phyloP scores from a whole-genome alignment of 2,888 invertebrate species.

The Nomada fucata region DNA sequence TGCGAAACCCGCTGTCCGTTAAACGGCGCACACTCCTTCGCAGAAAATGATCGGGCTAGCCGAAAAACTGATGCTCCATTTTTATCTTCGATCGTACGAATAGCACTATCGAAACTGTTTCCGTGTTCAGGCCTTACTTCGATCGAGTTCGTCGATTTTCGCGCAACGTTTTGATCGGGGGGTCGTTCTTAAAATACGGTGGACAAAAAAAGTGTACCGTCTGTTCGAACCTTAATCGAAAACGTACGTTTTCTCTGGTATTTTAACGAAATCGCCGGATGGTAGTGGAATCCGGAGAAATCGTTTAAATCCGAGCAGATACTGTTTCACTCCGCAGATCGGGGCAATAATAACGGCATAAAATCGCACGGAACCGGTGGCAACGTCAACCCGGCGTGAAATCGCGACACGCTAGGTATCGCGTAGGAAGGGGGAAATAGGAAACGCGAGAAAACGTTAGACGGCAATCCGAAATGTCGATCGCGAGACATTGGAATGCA shows the following conservation, averaged over 20 bases:
- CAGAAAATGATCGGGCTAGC: conserved; percentile 2
- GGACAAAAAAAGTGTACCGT: no score
- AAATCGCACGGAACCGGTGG: conserved; percentile 1
- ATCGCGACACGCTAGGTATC: background rate
- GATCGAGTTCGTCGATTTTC: background rate
- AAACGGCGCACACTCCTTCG: conserved; percentile 23
- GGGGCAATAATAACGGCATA: conserved; percentile 9
- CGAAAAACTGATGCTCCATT: conserved; percentile 3
- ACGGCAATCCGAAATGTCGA: conserved; percentile 45
- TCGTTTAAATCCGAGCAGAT: background rate
- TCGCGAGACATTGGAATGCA: conserved; percentile 58
- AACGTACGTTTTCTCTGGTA: no score
- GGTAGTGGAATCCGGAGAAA: background rate
- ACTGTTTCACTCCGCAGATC: background rate
- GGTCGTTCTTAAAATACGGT: no score
- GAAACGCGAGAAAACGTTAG: conserved; percentile 20
- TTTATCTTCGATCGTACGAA: no score
- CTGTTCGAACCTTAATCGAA: no score
- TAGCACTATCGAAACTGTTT: conserved; percentile 11
- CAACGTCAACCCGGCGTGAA: conserved; percentile 13
- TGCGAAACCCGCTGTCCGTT: conserved; percentile 28
- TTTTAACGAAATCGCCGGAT: background rate
- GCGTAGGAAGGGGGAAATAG: background rate
- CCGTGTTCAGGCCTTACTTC: background rate
- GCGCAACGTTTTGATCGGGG: no score